Base-by-base conservation (phyloP, 2,797 vertebrate genomes). In the Moxostoma hubbsi region DNA sequence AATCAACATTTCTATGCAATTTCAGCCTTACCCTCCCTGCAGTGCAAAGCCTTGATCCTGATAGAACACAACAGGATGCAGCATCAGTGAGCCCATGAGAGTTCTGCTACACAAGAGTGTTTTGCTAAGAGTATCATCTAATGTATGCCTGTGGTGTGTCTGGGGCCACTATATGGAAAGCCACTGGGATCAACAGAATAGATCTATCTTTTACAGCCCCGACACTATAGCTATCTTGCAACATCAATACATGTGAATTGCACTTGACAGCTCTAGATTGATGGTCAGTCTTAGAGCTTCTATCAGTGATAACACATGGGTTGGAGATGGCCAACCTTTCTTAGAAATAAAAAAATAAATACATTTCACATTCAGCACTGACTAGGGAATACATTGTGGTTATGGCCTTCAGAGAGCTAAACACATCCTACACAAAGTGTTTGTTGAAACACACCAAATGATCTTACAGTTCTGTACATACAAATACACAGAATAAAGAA, bases 71-170 rank as follows among this genome's bases (percentile, higher is more conserved):
- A 67, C 65, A 68, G 63, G 54, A 58, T 11, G 13, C 50, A 58
- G 57, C 45, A 67, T 77, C 63, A 66, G 15, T 45, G 15, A 68
- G 16, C 53, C 13, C 61, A 75, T 10, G 12, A 77, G 45, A 67
- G 65, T 75, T 45, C 49, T 54, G 65, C 57, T 58, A 76, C 74
- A 61, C 36, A 36, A 36, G 36, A 36, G 36, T 36, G 36, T 36
- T 36, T 36, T 36, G 36, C 36, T 77, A 81, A 73, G 18, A 79
- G 66, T 61, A 71, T 70, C 76, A 51, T 66, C 55, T 81, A 69
- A 72, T 67, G 49, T 62, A 12, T 9, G 59, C 59, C 79, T 10
- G 1, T 18, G 16, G 79, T 73, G 59, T 4, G 10, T 81, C 73
- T 62, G 16, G 9, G 18, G 66, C 63, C 46, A 13, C 75, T 62